Evolutionary conservation across 2,888 invertebrate genomes (phyloP), one percentile per base, ranked within the genome.

Genomic region (Epirrhoe alternata): DNA sequence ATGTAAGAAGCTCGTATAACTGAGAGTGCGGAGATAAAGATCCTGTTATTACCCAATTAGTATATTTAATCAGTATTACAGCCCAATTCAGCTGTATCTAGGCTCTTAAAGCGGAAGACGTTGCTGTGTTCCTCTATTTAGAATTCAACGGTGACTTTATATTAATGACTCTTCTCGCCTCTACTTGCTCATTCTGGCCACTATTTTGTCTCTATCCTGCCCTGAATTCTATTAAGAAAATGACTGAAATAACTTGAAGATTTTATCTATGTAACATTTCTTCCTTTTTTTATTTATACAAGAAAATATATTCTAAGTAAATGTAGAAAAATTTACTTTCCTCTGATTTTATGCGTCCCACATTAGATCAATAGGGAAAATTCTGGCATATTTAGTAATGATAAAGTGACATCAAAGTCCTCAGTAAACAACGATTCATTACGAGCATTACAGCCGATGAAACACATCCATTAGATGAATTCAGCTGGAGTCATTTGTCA

Each of bases 401-500:
- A 47, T 30, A 51, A 24, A n/a, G 51, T 30, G 42, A n/a, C 56
- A 31, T 33, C 55, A 35, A 56, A 51, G 42, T 49, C 56, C 10
- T 38, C 57, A 52, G 52, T 58, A 63, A 57, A 57, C 30, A 58
- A 24, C 53, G 24, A 45, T 24, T 58, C 45, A 63, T 63, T 63
- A 57, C 57, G n/a, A 63, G 38, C 35, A 64, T 59, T 59, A 35
- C 24, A 59, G 54, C 64, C 54, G 67, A 64, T 70, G 64, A 63
- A 61, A 55, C 52, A 60, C 55, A 57, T 59, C 42, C 53, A 64
- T 56, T 68, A 70, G 65, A 66, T 66, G 52, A 62, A 62, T 66
- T 62, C 68, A 57, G 50, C 55, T 38, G 61, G 47, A 24, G 50
- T 61, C 50, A 64, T 71, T 64, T 57, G 57, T 71, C 68, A 68